These are phyloP conservation scores for Gorsachius goisagi DNA, from an alignment of 2,113 vertebrate species.

Conservation along the genomic window DNA sequence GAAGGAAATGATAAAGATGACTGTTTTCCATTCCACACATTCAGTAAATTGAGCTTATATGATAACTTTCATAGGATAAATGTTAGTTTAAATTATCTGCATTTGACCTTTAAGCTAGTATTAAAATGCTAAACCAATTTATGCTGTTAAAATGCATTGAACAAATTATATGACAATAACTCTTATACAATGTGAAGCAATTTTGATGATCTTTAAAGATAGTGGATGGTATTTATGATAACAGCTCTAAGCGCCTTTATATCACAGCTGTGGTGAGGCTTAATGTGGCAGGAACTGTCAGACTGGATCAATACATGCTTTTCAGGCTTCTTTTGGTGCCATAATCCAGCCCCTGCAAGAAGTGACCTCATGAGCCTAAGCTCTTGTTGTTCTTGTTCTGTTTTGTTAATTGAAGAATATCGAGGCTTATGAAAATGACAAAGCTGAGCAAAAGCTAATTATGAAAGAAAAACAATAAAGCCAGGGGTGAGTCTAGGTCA, in stretches of 20 bases:
- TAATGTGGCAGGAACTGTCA: conserved; percentile 89
- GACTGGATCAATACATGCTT: conserved; percentile 88
- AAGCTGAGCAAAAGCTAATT: conserved; percentile 82
- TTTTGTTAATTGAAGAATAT: conserved; percentile 79
- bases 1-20: neutral
- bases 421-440: conserved; percentile 80
- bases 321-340: conserved; percentile 85
- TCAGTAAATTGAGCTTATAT: conserved; percentile 71
- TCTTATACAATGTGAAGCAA: conserved; percentile 79
- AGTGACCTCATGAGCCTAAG: conserved; percentile 87
- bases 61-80: conserved; percentile 78
- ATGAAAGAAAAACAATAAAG: conserved; percentile 72
- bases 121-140: conserved; percentile 83
- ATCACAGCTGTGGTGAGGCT: conserved; percentile 84
- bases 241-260: conserved; percentile 86
- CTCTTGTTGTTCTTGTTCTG: conserved; percentile 82
- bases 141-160: conserved; percentile 81
- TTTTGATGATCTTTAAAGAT: conserved; percentile 86
- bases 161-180: conserved; percentile 81
- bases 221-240: conserved; percentile 87
- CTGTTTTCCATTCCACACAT: conserved; percentile 36
- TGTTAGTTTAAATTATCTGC: conserved; percentile 82
- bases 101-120: conserved; percentile 87
- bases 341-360: conserved; percentile 86
- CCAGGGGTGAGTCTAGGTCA: conserved; percentile 64